Percentiles rank a stretch among this genome's conserved stretches.
Conservation (phyloP, 2,888 invertebrate genomes). For the Creontiades dilutus region DNA sequence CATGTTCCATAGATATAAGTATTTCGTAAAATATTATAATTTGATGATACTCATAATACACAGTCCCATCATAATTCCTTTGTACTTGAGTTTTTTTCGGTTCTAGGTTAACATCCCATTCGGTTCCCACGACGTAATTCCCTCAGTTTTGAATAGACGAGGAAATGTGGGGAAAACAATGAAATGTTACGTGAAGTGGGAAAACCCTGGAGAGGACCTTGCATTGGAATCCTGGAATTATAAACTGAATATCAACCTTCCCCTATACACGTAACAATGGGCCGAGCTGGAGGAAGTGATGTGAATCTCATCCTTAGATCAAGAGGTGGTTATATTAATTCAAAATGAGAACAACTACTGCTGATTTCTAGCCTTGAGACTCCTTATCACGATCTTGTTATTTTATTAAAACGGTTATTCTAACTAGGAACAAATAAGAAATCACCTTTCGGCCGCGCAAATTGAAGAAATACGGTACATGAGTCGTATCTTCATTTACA, state of each 20-base stretch:
- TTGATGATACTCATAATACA: no score
- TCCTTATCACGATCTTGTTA: background rate
- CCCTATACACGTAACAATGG: conserved; percentile 11
- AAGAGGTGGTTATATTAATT: background rate
- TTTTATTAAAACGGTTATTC: no score
- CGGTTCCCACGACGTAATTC: background rate
- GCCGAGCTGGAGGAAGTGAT: conserved; percentile 11
- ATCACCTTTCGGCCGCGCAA: no score
- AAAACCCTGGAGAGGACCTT: conserved; percentile 7
- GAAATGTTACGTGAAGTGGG: conserved; percentile 26
- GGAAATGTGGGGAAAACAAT: conserved; percentile 18
- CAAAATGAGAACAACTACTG: background rate
- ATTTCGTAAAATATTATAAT: no score
- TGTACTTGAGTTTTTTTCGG: background rate
- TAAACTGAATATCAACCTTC: background rate
- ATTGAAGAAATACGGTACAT: no score
- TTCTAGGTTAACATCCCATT: background rate
- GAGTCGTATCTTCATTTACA: no score
- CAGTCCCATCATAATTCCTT: no score
- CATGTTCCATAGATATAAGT: no score
- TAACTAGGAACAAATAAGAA: no score
- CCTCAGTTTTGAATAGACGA: background rate
- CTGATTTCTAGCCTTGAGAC: background rate
- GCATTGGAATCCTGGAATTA: conserved; percentile 28
- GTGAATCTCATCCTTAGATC: conserved; percentile 7